Evolutionary conservation across 1,140 invertebrate species (phyloP).

Genomic region (Ceratosolen fusciceps): DNA sequence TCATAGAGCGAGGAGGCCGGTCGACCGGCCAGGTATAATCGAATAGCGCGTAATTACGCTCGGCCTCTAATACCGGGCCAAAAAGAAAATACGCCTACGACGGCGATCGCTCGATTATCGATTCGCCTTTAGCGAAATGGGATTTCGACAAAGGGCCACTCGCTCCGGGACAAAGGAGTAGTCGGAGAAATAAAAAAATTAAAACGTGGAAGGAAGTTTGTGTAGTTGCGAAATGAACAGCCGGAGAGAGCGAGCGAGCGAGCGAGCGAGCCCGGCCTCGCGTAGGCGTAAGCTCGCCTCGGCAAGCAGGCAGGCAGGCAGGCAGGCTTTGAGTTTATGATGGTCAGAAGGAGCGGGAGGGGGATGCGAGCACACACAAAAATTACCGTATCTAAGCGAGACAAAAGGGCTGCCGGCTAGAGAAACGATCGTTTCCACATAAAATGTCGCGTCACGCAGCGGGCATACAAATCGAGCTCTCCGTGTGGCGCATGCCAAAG

Average conservation of each 20-base stretch:
- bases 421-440: conserved; percentile 58
- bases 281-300: too few relatives aligned
- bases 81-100: conserved; percentile 20
- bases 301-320: too few relatives aligned
- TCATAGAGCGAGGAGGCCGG: too few relatives aligned
- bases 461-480: conserved; percentile 66
- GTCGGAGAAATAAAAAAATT: too few relatives aligned
- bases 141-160: conserved; percentile 63
- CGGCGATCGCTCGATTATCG: not conserved
- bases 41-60: conserved; percentile 66
- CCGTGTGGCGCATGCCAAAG: conserved; percentile 54
- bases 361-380: conserved; percentile 45
- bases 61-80: conserved; percentile 53
- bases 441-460: conserved; percentile 57
- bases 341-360: not conserved
- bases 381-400: conserved; percentile 60
- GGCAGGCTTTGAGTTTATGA: too few relatives aligned
- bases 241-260: conserved; percentile 19
- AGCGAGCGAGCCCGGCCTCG: conserved; percentile 22
- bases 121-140: conserved; percentile 55
- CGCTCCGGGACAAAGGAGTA: too few relatives aligned
- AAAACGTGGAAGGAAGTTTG: too few relatives aligned
- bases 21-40: conserved; percentile 59
- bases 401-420: conserved; percentile 55
- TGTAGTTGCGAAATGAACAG: not conserved